Percentiles rank a stretch among this genome's conserved stretches.
Evolutionary conservation across 2,888 invertebrate species (phyloP).

Genomic region (Drosophila tanythrix): DNA sequence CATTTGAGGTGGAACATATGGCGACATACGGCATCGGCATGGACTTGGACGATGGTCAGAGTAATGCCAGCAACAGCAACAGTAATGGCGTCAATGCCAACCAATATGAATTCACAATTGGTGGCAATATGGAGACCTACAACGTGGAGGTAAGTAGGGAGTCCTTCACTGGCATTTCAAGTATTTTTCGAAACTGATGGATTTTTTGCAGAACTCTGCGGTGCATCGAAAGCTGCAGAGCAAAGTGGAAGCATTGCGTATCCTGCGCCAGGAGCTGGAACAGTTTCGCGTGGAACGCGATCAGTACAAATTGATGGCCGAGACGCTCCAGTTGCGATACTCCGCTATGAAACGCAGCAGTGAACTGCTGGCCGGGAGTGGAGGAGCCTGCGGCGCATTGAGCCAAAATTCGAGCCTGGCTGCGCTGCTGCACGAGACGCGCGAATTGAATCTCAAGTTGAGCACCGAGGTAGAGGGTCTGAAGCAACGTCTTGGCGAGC

Average conservation of each 20-base stretch:
- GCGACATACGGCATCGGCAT: conserved; percentile 39
- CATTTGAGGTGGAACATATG: conserved; percentile 43
- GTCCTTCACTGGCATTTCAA: accelerated
- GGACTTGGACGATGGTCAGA: conserved; percentile 63
- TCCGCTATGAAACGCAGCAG: conserved; percentile 85
- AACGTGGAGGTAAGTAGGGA: conserved; percentile 83
- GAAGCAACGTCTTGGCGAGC: conserved; percentile 89
- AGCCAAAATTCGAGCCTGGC: conserved; percentile 85
- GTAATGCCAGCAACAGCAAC: conserved; percentile 38
- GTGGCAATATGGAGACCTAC: conserved; percentile 85
- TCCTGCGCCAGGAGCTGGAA: conserved; percentile 91
- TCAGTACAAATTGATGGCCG: conserved; percentile 92
- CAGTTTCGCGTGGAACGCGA: conserved; percentile 92
- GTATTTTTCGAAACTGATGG: background rate
- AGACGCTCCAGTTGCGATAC: conserved; percentile 88
- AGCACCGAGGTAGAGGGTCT: conserved; percentile 88
- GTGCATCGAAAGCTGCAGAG: conserved; percentile 91
- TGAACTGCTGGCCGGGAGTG: conserved; percentile 61
- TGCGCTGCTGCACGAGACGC: conserved; percentile 87
- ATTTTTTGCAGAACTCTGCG: conserved; percentile 86
- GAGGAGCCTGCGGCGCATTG: conserved; percentile 54
- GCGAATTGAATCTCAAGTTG: conserved; percentile 87
- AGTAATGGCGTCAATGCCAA: conserved; percentile 52
- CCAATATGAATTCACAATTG: conserved; percentile 80
- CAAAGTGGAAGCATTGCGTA: conserved; percentile 92